A percentile compares a stretch with the other conserved stretches of the same genome.
phyloP scores from a whole-genome alignment of 2,113 vertebrate genomes.

The Pseudois nayaur region DNA sequence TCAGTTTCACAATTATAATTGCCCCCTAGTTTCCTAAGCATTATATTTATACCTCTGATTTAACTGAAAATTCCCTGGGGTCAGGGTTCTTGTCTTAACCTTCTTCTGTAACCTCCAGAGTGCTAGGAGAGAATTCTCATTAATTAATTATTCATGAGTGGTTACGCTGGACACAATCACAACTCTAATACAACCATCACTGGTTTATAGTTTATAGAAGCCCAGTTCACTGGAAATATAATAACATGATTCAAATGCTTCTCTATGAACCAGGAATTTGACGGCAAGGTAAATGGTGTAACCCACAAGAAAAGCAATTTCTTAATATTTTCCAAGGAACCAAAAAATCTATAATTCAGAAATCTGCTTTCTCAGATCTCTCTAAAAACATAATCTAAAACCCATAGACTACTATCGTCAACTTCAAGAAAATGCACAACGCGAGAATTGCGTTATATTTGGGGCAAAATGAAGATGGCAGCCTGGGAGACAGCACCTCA shows the following conservation, averaged over 20 bases:
- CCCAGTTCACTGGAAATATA: neutral
- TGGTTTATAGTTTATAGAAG: neutral
- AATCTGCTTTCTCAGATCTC: slow-evolving; percentile 22
- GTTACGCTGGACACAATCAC: neutral
- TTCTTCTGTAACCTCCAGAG: neutral
- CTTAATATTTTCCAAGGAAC: slow-evolving; percentile 28
- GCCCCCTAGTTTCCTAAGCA: neutral
- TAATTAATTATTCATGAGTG: slow-evolving; percentile 31
- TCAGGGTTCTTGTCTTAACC: neutral
- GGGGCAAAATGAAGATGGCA: neutral
- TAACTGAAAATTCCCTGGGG: neutral
- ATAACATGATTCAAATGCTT: neutral
- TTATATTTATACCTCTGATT: slow-evolving; percentile 43
- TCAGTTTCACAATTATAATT: slow-evolving; percentile 34
- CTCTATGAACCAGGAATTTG: neutral
- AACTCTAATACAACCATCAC: neutral
- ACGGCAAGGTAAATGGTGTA: slow-evolving; percentile 14
- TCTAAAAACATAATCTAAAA: slow-evolving; percentile 19
- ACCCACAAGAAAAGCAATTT: neutral
- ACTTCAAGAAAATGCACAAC: neutral
- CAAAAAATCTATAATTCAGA: neutral
- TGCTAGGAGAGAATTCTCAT: neutral
- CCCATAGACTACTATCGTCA: neutral
- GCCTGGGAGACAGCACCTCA: neutral
- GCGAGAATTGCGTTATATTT: neutral